Percentiles rank a stretch among this genome's conserved stretches.
phyloP scores from a whole-genome alignment of 2,797 vertebrate species.

The Monodelphis domestica region DNA sequence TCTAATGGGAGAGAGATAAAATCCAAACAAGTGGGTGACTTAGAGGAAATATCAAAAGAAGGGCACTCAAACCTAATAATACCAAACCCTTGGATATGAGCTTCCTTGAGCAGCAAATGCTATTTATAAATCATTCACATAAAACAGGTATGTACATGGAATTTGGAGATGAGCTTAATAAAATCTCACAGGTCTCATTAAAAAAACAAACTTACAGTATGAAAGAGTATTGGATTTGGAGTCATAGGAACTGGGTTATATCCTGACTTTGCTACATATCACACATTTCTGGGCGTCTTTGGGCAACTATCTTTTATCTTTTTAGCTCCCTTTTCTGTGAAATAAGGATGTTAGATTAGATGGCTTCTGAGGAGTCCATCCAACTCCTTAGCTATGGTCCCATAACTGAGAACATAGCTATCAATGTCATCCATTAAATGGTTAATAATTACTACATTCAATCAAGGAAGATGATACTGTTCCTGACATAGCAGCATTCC shows the following conservation, averaged over 20 bases:
- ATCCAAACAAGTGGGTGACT: background rate
- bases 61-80: background rate
- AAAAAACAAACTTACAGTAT: background rate
- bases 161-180: background rate
- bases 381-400: too few relatives aligned
- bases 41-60: background rate
- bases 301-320: too few relatives aligned
- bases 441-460: too few relatives aligned
- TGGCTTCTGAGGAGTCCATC: too few relatives aligned
- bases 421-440: too few relatives aligned
- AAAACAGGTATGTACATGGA: background rate
- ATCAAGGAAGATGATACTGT: background rate
- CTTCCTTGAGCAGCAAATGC: background rate
- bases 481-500: background rate
- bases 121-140: background rate
- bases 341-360: too few relatives aligned
- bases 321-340: too few relatives aligned
- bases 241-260: too few relatives aligned
- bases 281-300: too few relatives aligned
- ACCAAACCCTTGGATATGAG: background rate
- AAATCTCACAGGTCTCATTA: background rate
- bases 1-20: background rate
- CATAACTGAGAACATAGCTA: too few relatives aligned
- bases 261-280: too few relatives aligned
- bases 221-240: too few relatives aligned